Evolutionary conservation across 2,113 vertebrate genomes (phyloP), one percentile per base, ranked within the genome.

Genomic region (Fulica atra): DNA sequence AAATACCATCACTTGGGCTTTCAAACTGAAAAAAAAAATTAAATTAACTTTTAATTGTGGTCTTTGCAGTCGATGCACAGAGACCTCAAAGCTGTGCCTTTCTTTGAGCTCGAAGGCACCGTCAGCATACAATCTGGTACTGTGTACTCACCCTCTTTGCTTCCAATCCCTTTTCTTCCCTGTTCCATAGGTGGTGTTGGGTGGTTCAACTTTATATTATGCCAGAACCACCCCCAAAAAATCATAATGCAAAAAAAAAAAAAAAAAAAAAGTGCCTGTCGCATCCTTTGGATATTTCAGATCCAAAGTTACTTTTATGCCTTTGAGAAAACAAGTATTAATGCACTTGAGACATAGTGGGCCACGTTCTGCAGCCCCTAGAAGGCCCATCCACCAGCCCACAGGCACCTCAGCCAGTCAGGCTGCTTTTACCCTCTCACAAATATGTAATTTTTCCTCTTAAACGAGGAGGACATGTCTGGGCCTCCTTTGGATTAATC

Each of bases 401-500:
- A 50, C 9, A 25, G 28, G 50, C 77, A 61, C 26, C 50, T 65
- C 50, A 72, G 50, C 24, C 44, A 33, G 33, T 7, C 33, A 1
- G 9, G 72, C 72, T 63, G 81, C 35, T 93, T 51, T 61, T 42
- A 16, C 48, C 50, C 71, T 28, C 80, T 77, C 54, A 8, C 24
- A 72, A 95, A 79, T 51, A 36, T 51, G 61, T 46, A 80, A 57
- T 84, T 92, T 93, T 87, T 71, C 44, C 51, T 81, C 60, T 89
- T 79, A 76, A 91, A 87, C 23, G 29, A 78, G 11, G 38, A 65
- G 77, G 69, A 93, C 94, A 96, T 89, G 93, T 82, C 93, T 89
- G 81, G 96, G 87, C 94, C 59, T 89, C 85, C 74, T 91, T 72
- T 54, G 85, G 91, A 64, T 96, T 94, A 91, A 93, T 92, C 81